Evolutionary conservation across 2,797 vertebrate genomes (phyloP), one percentile per base, ranked within the genome.

Genomic region (Poeciliopsis infans): DNA sequence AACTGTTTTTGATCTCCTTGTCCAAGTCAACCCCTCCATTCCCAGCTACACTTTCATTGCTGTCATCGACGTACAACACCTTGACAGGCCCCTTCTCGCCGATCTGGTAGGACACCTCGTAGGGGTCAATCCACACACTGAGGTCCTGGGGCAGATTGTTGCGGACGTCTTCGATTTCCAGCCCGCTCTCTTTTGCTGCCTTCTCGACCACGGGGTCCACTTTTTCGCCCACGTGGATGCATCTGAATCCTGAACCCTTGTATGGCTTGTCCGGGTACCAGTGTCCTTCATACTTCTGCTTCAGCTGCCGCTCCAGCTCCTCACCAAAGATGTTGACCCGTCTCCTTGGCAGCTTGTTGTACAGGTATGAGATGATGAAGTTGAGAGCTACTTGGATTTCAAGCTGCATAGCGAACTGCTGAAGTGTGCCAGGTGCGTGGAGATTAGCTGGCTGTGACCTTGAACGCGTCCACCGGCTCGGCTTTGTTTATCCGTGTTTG

Each of bases 311-410:
- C 92, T 98, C 98, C 86, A 99, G 95, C 95, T 99, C 98, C 96
- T 99, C 98, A 68, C 98, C 98, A 75, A 99, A 99, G 93, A 98
- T 98, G 95, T 99, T 99, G 95, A 99, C 98, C 77, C 98, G 96
- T 92, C 98, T 95, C 89, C 98, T 95, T 66, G 98, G 98, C 96
- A 99, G 96, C 95, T 99, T 99, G 96, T 99, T 99, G 92, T 99
- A 99, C 94, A 99, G 95, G 96, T 99, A 99, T 0, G 98, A 99
- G 96, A 99, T 99, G 92, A 99, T 98, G 96, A 99, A 99, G 96
- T 99, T 99, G 95, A 99, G 97, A 95, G 98, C 98, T 96, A 99
- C 98, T 97, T 99, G 97, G 96, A 99, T 99, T 97, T 99, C 98
- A 96, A 99, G 98, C 98, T 99, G 98, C 98, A 99, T 99, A 97